Evolutionary conservation across 64 coral and sea anemone species (phyloP).

Genomic region (Catalaphyllia jardinei): DNA sequence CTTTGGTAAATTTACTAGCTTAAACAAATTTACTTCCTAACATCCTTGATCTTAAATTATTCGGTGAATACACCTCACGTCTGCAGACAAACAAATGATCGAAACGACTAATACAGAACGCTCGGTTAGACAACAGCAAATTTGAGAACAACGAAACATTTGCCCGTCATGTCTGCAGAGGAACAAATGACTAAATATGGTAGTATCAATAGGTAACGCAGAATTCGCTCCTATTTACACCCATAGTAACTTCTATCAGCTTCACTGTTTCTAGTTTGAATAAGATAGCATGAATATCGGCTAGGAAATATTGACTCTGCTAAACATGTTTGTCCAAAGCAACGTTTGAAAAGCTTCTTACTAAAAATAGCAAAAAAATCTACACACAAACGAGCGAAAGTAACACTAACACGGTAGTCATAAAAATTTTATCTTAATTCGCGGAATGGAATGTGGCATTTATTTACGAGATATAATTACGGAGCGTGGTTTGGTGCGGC

Average conservation of each 20-base stretch:
- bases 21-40: background rate
- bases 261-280: background rate
- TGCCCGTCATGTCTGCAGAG: background rate
- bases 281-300: background rate
- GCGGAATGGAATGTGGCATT: background rate
- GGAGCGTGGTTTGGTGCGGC: background rate
- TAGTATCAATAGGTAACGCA: constrained; percentile 35
- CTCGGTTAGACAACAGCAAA: constrained; percentile 17
- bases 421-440: background rate
- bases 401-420: background rate
- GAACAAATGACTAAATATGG: constrained; percentile 64
- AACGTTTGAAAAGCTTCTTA: constrained; percentile 51
- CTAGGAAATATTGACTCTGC: background rate
- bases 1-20: constrained; percentile 14
- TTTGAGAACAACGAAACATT: background rate
- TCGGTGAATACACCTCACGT: background rate
- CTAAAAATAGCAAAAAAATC: constrained; percentile 22
- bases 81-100: background rate
- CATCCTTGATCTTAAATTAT: background rate
- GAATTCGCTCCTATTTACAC: background rate
- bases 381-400: background rate
- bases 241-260: background rate
- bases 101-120: background rate
- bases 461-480: constrained; percentile 3
- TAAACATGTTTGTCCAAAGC: background rate